Evolutionary conservation across 2,888 invertebrate genomes (phyloP).

Genomic region (Apamea epomidion): DNA sequence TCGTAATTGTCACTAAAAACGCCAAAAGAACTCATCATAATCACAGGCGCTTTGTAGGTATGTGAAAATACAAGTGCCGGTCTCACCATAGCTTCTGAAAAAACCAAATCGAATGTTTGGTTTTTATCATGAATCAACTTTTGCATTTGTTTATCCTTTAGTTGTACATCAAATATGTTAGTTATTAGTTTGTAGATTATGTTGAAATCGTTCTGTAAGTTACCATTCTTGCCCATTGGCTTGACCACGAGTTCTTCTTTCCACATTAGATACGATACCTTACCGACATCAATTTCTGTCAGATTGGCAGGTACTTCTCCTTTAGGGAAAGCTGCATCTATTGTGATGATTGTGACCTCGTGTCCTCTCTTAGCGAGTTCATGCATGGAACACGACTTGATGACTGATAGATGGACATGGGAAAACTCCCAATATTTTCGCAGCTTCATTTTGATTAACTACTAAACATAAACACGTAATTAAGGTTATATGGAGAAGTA

Average conservation of each 20-base stretch:
- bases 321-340: conserved; percentile 75
- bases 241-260: conserved; percentile 38
- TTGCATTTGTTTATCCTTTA: conserved; percentile 29
- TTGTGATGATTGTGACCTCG: conserved; percentile 79
- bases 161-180: conserved; percentile 22
- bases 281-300: conserved; percentile 79
- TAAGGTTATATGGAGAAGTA: conserved; percentile 1
- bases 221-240: conserved; percentile 46
- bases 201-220: conserved; percentile 16
- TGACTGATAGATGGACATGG: conserved; percentile 82
- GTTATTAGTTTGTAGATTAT: background rate
- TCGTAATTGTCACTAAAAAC: conserved; percentile 55
- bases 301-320: conserved; percentile 73
- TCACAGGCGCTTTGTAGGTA: conserved; percentile 74
- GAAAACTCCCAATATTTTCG: conserved; percentile 78
- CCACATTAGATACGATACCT: conserved; percentile 70
- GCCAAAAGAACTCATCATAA: conserved; percentile 76
- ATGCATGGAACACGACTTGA: conserved; percentile 78
- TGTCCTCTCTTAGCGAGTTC: conserved; percentile 82
- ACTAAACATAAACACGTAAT: background rate
- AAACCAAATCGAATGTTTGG: conserved; percentile 68
- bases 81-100: conserved; percentile 71
- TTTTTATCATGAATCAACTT: conserved; percentile 31
- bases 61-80: conserved; percentile 70
- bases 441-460: conserved; percentile 57